phyloP scores from a whole-genome alignment of 2,113 vertebrate genomes.

The Brachyhypopomus occidentalis region DNA sequence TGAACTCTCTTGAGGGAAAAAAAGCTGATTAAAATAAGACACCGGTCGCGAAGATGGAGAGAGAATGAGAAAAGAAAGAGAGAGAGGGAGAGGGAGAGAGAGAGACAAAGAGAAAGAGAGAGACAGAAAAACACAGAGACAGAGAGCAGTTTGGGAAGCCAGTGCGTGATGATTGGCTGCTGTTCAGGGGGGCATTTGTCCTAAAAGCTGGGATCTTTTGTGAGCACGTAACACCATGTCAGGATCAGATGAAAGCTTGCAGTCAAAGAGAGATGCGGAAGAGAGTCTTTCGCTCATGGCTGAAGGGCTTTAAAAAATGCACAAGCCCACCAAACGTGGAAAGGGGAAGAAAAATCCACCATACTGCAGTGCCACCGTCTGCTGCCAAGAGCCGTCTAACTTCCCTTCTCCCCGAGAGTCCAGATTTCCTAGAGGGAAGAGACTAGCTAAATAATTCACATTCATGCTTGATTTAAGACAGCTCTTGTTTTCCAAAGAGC shows the following conservation, averaged over 20 bases:
- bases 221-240: slow-evolving; percentile 32
- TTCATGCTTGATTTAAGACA: slow-evolving; percentile 40
- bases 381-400: slow-evolving; percentile 39
- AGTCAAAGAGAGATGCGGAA: background rate
- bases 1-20: slow-evolving; percentile 21
- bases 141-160: slow-evolving; percentile 40
- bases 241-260: slow-evolving; percentile 30
- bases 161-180: slow-evolving; percentile 42
- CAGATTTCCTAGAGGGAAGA: slow-evolving; percentile 43
- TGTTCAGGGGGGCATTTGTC: slow-evolving; percentile 42
- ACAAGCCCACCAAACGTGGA: background rate
- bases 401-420: slow-evolving; percentile 38
- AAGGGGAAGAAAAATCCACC: background rate
- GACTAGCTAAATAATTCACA: slow-evolving; percentile 49
- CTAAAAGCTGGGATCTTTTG: slow-evolving; percentile 41
- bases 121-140: slow-evolving; percentile 24
- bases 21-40: slow-evolving; percentile 31
- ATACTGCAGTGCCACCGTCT: slow-evolving; percentile 36
- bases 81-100: slow-evolving; percentile 36
- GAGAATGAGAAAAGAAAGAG: slow-evolving; percentile 5
- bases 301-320: background rate
- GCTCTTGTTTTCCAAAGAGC: slow-evolving; percentile 24
- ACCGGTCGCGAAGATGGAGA: background rate
- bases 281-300: background rate
- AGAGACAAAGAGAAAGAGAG: slow-evolving; percentile 22